Evolutionary conservation across 1,140 invertebrate species (phyloP).

Genomic region (Drosophila takahashii): DNA sequence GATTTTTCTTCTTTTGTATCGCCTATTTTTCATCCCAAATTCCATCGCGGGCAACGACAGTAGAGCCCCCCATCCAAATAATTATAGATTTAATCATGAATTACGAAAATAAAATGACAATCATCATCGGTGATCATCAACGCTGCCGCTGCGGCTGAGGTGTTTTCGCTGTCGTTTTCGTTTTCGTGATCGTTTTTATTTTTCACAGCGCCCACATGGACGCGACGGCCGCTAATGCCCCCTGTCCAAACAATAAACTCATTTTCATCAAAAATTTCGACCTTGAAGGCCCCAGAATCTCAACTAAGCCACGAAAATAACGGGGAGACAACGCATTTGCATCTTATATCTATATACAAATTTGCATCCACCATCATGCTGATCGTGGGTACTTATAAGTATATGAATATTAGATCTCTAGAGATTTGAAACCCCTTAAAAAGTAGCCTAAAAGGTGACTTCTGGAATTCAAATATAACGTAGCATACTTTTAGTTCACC

Average conservation of each 20-base stretch:
- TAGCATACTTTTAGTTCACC: no score
- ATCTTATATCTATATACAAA: background rate
- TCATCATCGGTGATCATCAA: slow-evolving; percentile 63
- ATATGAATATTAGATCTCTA: no score
- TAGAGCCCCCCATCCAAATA: slow-evolving; percentile 36
- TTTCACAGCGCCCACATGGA: slow-evolving; percentile 67
- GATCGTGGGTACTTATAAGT: background rate
- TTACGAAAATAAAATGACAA: slow-evolving; percentile 78
- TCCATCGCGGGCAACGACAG: slow-evolving; percentile 38
- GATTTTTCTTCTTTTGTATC: no score
- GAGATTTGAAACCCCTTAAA: no score
- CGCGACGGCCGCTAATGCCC: slow-evolving; percentile 51
- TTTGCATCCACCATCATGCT: background rate
- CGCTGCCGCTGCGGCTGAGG: slow-evolving; percentile 43
- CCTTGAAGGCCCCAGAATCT: slow-evolving; percentile 66
- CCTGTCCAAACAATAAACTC: slow-evolving; percentile 78
- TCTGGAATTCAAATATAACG: no score
- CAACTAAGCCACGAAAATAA: slow-evolving; percentile 38
- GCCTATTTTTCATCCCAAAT: slow-evolving; percentile 9
- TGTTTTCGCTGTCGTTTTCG: no score
- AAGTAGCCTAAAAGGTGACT: no score
- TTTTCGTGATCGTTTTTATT: slow-evolving; percentile 45
- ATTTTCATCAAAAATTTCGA: slow-evolving; percentile 76
- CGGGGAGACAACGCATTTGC: slow-evolving; percentile 12
- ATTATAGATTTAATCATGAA: slow-evolving; percentile 73